A percentile compares a stretch with the other conserved stretches of the same genome.
Evolutionary conservation across 1,140 invertebrate genomes (phyloP).

Genomic region (Psix sp.): DNA sequence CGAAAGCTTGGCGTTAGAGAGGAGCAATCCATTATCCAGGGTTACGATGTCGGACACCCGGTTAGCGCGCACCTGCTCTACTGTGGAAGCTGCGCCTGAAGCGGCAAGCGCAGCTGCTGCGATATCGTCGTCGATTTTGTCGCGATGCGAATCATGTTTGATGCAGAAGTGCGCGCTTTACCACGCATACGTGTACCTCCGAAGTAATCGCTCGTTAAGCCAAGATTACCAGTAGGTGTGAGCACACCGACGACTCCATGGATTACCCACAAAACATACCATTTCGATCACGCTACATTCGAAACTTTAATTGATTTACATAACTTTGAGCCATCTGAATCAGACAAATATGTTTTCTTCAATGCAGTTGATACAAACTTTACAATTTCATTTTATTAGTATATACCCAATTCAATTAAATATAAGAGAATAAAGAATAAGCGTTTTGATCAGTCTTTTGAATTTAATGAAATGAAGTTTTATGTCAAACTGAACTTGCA

Average conservation of each 20-base stretch:
- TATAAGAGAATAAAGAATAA: too few relatives aligned
- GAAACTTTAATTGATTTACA: constrained; percentile 39
- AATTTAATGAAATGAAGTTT: too few relatives aligned
- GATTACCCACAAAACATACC: constrained; percentile 38
- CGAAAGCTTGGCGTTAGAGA: constrained; percentile 17
- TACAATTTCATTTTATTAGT: too few relatives aligned
- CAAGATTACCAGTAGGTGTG: constrained; percentile 20
- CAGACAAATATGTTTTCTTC: too few relatives aligned
- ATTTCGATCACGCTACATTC: constrained; percentile 32
- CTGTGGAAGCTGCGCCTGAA: constrained; percentile 33
- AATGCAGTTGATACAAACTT: too few relatives aligned
- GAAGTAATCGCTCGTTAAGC: constrained; percentile 51
- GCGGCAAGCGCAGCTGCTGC: constrained; percentile 46
- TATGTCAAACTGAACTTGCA: too few relatives aligned
- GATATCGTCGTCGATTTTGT: constrained; percentile 56
- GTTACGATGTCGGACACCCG: constrained; percentile 38
- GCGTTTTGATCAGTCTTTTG: too few relatives aligned
- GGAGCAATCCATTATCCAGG: constrained; percentile 43
- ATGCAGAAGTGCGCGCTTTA: constrained; percentile 31
- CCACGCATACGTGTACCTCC: constrained; percentile 28
- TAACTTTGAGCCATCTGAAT: too few relatives aligned
- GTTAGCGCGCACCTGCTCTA: constrained; percentile 34
- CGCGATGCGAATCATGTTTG: constrained; percentile 44
- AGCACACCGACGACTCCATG: constrained; percentile 16
- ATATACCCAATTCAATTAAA: too few relatives aligned